Percentiles rank a stretch among this genome's conserved stretches.
Evolutionary conservation across 92 coral and sea anemone species (phyloP).

Genomic region (Parazoanthus darwini): DNA sequence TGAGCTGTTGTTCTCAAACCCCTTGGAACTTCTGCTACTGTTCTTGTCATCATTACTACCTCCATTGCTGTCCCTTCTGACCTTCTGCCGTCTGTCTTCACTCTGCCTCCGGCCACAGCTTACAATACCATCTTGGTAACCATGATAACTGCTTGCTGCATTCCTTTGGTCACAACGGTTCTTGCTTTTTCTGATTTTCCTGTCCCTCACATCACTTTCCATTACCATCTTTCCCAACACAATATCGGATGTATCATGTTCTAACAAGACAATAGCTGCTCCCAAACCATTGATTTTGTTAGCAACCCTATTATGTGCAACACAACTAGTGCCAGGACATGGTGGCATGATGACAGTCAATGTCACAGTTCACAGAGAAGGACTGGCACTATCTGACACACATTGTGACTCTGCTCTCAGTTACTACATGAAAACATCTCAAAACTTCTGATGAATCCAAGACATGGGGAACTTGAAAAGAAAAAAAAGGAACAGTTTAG

Average conservation of each 20-base stretch:
- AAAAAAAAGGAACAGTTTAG: background rate
- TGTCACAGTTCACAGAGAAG: background rate
- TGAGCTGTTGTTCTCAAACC: constrained; percentile 78
- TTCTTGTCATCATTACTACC: constrained; percentile 32
- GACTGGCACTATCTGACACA: background rate
- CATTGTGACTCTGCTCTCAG: background rate
- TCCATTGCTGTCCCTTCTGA: constrained; percentile 30
- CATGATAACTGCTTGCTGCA: background rate
- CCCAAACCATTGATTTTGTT: background rate
- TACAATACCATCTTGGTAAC: constrained; percentile 30
- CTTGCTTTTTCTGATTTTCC: background rate
- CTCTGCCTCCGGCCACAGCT: constrained; percentile 33
- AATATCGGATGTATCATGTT: background rate
- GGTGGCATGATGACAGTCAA: constrained; percentile 19
- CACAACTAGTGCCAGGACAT: background rate
- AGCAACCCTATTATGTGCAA: background rate
- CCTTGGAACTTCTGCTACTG: constrained; percentile 16
- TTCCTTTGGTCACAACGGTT: background rate
- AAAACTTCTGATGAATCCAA: too few species aligned
- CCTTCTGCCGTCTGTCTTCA: constrained; percentile 21
- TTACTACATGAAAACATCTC: background rate
- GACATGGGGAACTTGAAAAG: background rate
- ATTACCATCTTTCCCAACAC: background rate
- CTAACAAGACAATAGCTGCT: background rate
- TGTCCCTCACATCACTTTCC: background rate